Evolutionary conservation across 2,797 vertebrate species (phyloP).

Genomic region (Tapera naevia): DNA sequence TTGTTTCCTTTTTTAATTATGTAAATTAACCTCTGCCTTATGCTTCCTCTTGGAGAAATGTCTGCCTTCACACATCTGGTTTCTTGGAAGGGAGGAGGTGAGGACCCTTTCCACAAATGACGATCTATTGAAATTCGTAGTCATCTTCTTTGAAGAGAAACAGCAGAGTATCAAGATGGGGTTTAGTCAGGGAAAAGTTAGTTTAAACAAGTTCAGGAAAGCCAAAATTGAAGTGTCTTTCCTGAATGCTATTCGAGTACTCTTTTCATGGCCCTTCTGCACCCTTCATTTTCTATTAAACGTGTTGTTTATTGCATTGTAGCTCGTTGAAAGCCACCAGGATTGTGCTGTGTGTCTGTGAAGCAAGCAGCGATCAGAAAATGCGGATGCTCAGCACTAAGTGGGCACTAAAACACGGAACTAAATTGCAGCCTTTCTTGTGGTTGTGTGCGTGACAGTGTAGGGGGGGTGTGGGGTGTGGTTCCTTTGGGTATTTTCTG

Average conservation of each 20-base stretch:
- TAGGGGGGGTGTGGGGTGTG: background rate
- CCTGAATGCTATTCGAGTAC: background rate
- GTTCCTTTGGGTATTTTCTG: too few species aligned
- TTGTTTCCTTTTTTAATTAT: background rate
- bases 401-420: background rate
- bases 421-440: background rate
- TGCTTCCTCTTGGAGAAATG: conserved; percentile 50
- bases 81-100: conserved; percentile 38
- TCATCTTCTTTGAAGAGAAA: background rate
- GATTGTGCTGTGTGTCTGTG: background rate
- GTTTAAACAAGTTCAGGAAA: conserved; percentile 13
- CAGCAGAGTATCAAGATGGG: background rate
- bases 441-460: background rate
- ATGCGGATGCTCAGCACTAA: background rate
- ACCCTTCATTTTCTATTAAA: background rate
- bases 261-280: background rate
- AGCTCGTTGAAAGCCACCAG: background rate
- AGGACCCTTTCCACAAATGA: conserved; percentile 43
- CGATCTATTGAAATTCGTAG: background rate
- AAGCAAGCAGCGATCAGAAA: background rate
- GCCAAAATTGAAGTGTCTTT: background rate
- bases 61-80: background rate
- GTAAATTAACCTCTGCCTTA: conserved; percentile 36
- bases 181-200: background rate
- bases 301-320: background rate